These are phyloP conservation scores for Anorthoa munda DNA, from an alignment of 2,888 invertebrate genomes.

Conservation along the genomic window DNA sequence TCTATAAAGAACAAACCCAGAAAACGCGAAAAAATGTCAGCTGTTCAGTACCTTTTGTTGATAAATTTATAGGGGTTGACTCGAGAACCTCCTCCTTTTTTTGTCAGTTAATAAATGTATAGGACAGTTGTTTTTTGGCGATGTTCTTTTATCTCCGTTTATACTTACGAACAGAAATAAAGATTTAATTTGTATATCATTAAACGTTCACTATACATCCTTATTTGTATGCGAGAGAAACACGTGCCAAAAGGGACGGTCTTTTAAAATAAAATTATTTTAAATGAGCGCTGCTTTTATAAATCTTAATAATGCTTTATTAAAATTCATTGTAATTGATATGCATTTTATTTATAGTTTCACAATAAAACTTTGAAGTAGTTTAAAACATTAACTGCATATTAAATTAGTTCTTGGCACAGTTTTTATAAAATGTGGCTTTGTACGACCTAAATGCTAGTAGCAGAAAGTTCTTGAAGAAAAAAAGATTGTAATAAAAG, in stretches of 20 bases:
- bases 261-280: constrained; percentile 8
- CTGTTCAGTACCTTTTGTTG: no score
- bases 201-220: neutral
- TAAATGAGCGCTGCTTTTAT: constrained; percentile 10
- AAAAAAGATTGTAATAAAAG: neutral
- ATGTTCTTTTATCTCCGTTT: no score
- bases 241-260: constrained; percentile 6
- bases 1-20: no score
- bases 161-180: neutral
- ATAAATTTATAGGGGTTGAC: no score
- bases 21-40: no score
- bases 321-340: constrained; percentile 22
- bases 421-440: neutral
- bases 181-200: neutral
- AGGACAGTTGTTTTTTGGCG: no score
- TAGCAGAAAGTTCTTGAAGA: neutral
- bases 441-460: neutral
- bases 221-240: constrained; percentile 30
- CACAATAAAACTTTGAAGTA: constrained; percentile 19
- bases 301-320: constrained; percentile 17
- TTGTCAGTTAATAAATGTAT: no score
- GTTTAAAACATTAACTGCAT: constrained; percentile 25
- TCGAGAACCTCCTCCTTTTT: no score
- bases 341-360: constrained; percentile 16
- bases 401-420: constrained; percentile 13